Conservation (phyloP, 2,113 vertebrate genomes). For the Cephalopterus ornatus region DNA sequence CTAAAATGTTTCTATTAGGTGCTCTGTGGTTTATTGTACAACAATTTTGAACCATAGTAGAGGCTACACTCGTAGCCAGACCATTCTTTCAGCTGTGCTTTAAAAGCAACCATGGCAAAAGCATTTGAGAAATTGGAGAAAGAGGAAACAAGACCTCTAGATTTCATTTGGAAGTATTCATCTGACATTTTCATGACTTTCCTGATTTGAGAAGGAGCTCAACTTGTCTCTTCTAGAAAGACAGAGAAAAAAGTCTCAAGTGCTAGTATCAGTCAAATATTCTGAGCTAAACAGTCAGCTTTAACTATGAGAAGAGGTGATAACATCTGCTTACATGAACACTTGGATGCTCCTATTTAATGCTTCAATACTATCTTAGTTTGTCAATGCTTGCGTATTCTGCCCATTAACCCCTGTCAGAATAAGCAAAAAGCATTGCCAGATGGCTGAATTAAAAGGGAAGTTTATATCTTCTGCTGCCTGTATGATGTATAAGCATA, state of each 20-base stretch:
- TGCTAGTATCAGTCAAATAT: background rate
- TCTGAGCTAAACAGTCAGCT: background rate
- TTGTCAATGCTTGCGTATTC: background rate
- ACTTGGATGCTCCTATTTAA: background rate
- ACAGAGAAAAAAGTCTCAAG: background rate
- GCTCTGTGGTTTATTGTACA: background rate
- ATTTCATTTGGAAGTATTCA: background rate
- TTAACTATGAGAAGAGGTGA: background rate
- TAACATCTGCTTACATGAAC: background rate
- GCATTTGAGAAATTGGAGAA: background rate
- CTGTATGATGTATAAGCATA: background rate
- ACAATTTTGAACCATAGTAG: background rate
- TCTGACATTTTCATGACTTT: background rate
- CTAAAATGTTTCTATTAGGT: background rate
- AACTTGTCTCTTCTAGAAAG: background rate
- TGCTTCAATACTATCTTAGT: background rate
- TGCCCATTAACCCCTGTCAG: background rate
- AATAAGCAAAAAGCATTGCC: background rate
- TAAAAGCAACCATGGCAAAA: background rate
- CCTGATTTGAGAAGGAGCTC: background rate
- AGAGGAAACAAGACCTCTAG: background rate
- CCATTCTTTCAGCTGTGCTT: background rate
- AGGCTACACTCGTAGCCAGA: background rate
- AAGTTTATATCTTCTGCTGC: background rate
- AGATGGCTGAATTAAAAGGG: background rate